phyloP scores from a whole-genome alignment of 2,113 vertebrate species.

The Vombatus ursinus region DNA sequence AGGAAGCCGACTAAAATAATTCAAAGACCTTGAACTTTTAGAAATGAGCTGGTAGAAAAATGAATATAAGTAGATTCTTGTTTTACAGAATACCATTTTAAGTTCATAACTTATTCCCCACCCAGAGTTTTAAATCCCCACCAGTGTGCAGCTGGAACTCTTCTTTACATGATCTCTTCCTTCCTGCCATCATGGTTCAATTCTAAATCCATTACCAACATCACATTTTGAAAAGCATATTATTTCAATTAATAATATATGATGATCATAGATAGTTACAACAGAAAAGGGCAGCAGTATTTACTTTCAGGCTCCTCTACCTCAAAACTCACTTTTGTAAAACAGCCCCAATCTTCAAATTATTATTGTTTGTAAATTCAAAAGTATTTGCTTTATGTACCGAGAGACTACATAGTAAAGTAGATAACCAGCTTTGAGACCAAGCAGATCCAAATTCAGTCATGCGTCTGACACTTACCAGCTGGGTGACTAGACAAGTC shows the following conservation, averaged over 20 bases:
- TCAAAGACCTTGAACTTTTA: constrained; percentile 21
- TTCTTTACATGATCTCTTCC: constrained; percentile 16
- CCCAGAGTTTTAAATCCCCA: constrained; percentile 24
- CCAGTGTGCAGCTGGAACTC: background rate
- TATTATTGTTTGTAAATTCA: background rate
- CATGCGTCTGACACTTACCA: background rate
- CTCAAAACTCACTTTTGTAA: background rate
- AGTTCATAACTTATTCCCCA: background rate
- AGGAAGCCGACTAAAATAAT: background rate
- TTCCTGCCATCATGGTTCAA: background rate
- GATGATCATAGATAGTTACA: background rate
- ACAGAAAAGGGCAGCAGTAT: background rate
- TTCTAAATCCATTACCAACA: constrained; percentile 11
- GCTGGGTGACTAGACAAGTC: background rate
- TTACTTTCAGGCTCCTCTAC: background rate
- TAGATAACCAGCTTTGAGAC: background rate
- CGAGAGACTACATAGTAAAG: background rate
- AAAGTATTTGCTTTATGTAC: background rate
- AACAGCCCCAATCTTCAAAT: background rate
- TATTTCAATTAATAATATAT: background rate
- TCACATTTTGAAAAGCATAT: constrained; percentile 37
- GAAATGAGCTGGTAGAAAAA: background rate
- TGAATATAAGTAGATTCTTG: constrained; percentile 9
- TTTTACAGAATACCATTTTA: constrained; percentile 19
- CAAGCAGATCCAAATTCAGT: background rate